Conservation (phyloP, 2,797 vertebrate species). For the Enteromius afrohamiltoni region DNA sequence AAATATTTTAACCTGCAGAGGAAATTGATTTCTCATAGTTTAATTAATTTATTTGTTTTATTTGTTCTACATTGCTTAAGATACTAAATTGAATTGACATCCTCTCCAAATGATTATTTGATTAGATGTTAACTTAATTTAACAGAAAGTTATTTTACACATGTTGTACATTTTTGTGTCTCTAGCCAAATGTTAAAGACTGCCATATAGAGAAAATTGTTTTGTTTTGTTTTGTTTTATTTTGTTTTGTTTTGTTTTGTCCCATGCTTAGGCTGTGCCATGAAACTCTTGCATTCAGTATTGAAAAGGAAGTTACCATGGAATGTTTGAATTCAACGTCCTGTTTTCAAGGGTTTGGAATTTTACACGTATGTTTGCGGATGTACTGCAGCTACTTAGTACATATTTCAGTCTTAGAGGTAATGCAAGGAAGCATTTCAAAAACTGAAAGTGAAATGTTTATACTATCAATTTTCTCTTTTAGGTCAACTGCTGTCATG, state of each 20-base stretch:
- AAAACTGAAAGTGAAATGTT: neutral
- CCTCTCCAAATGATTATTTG: constrained; percentile 38
- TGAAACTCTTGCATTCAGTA: neutral
- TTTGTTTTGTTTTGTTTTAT: constrained; percentile 42
- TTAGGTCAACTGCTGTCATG: neutral
- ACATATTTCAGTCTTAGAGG: neutral
- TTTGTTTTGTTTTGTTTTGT: neutral
- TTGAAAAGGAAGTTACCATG: neutral
- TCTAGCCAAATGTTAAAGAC: constrained; percentile 54
- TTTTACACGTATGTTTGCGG: neutral
- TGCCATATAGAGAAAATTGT: constrained; percentile 45
- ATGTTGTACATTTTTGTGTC: constrained; percentile 62
- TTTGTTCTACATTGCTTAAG: constrained; percentile 73
- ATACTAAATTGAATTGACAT: constrained; percentile 29
- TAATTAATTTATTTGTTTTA: constrained; percentile 67
- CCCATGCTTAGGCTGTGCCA: neutral
- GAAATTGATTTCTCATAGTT: neutral
- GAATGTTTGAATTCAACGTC: neutral
- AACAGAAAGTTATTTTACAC: constrained; percentile 60
- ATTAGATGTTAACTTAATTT: constrained; percentile 52
- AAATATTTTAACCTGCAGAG: constrained; percentile 22
- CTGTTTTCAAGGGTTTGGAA: neutral
- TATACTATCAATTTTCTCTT: neutral
- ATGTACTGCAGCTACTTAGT: neutral
- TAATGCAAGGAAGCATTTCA: neutral